These are phyloP conservation scores for Herpetotheres cachinnans DNA, from an alignment of 2,113 vertebrate genomes.

Conservation along the genomic window DNA sequence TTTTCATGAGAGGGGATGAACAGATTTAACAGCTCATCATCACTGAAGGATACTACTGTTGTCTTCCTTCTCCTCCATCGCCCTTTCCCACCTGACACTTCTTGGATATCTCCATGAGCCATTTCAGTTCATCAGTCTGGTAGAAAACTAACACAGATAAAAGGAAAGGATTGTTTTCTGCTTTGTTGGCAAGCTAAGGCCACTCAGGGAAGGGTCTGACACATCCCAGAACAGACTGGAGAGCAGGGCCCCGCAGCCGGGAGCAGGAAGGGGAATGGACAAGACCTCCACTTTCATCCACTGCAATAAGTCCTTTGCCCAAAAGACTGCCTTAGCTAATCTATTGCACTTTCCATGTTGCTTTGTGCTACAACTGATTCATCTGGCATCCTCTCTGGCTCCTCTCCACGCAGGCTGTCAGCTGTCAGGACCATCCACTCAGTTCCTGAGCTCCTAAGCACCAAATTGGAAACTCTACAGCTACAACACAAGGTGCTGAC, in stretches of 20 bases:
- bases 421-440: not conserved
- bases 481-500: not conserved
- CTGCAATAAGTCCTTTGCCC: not conserved
- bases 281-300: not conserved
- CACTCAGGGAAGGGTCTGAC: not conserved
- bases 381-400: not conserved
- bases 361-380: not conserved
- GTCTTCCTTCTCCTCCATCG: not conserved
- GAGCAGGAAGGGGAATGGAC: not conserved
- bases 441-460: not conserved
- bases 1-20: not conserved
- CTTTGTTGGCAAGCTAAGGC: not conserved
- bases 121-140: not conserved
- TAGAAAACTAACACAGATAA: not conserved
- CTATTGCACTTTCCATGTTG: not conserved
- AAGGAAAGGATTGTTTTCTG: not conserved
- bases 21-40: not conserved
- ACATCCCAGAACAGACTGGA: not conserved
- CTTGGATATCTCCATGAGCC: not conserved
- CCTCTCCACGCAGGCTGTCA: not conserved
- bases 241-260: not conserved
- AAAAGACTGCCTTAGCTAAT: not conserved
- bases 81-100: not conserved
- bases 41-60: not conserved
- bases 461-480: not conserved